phyloP scores from a whole-genome alignment of 2,888 invertebrate species.

The Amphipyra berbera region DNA sequence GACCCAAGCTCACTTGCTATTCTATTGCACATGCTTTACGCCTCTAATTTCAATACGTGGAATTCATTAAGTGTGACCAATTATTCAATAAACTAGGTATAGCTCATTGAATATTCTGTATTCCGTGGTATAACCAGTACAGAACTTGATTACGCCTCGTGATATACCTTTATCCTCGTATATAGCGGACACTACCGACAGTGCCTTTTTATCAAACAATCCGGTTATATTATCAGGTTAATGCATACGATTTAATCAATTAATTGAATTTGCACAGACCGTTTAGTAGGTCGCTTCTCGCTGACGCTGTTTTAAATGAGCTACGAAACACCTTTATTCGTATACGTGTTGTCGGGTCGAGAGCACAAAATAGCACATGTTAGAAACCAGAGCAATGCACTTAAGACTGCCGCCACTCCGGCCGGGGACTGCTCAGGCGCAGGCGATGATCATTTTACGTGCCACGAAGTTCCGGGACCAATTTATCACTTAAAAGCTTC shows the following conservation, averaged over 20 bases:
- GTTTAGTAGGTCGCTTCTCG: conserved; percentile 25
- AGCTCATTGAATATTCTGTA: no score
- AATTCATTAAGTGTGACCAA: conserved; percentile 62
- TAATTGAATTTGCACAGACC: conserved; percentile 18
- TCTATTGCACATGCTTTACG: conserved; percentile 63
- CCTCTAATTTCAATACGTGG: conserved; percentile 66
- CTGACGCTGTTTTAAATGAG: conserved; percentile 61
- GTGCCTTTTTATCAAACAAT: conserved; percentile 27
- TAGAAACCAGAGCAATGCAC: conserved; percentile 82
- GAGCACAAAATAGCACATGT: conserved; percentile 62
- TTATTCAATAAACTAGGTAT: conserved; percentile 42
- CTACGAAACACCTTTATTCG: conserved; percentile 53
- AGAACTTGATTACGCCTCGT: conserved; percentile 31
- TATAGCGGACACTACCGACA: conserved; percentile 21
- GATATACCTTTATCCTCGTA: conserved; percentile 27
- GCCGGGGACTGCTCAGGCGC: conserved; percentile 73
- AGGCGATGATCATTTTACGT: conserved; percentile 84
- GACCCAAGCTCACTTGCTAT: conserved; percentile 62
- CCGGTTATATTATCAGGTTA: conserved; percentile 6
- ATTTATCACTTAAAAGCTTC: conserved; percentile 89
- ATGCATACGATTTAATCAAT: conserved; percentile 11
- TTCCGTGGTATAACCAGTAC: no score
- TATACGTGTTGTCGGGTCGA: conserved; percentile 32
- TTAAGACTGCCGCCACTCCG: conserved; percentile 67
- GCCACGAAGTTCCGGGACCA: conserved; percentile 86